Evolutionary conservation across 2,888 invertebrate species (phyloP).

Genomic region (Lamellibrachia columna): DNA sequence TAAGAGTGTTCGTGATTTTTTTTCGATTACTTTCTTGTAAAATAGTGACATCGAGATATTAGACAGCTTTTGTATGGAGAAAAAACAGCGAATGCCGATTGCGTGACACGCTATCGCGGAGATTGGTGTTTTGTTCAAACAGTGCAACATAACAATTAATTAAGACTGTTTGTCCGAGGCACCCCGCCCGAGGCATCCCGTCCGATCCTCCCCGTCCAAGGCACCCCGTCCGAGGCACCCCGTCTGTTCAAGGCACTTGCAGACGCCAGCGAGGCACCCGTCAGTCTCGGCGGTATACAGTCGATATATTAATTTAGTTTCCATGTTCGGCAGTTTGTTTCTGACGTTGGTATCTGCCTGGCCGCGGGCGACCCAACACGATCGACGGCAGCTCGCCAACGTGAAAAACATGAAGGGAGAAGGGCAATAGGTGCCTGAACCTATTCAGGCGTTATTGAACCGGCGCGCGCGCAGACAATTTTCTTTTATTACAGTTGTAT

Average conservation of each 20-base stretch:
- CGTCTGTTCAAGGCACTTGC: background rate
- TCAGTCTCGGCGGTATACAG: background rate
- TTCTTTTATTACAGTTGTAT: no score
- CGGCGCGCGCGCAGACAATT: no score
- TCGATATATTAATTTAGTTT: slow-evolving; percentile 12
- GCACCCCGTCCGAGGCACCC: background rate
- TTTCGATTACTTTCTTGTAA: background rate
- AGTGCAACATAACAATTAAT: slow-evolving; percentile 11
- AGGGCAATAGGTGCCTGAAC: background rate
- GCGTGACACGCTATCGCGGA: background rate
- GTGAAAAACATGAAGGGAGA: background rate
- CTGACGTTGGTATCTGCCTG: background rate
- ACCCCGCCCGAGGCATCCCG: background rate
- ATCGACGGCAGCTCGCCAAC: background rate
- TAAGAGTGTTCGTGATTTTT: background rate
- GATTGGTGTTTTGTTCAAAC: slow-evolving; percentile 16
- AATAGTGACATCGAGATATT: background rate
- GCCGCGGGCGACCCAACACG: background rate
- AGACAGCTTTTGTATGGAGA: background rate
- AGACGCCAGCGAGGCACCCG: background rate
- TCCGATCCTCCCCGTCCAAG: background rate
- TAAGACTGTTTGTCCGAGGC: background rate
- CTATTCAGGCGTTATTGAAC: background rate
- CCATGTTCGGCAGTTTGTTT: background rate
- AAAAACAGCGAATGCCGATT: background rate